phyloP scores from a whole-genome alignment of 1,140 invertebrate genomes.

The Phenacoccus solenopsis region DNA sequence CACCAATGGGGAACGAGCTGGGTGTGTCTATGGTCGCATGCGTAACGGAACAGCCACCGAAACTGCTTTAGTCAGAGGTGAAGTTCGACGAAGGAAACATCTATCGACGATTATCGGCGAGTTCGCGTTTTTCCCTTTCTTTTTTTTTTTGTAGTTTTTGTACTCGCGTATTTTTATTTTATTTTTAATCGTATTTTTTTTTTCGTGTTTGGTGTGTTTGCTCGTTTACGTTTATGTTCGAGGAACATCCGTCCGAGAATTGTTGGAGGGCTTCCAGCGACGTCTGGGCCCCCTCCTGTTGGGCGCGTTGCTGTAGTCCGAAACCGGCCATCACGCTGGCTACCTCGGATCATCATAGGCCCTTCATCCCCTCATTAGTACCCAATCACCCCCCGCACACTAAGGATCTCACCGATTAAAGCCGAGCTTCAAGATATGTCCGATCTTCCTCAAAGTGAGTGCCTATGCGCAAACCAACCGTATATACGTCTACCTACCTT shows the following conservation, averaged over 20 bases:
- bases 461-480: neutral
- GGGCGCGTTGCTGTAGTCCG: slow-evolving; percentile 22
- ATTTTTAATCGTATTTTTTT: neutral
- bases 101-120: too few relatives aligned
- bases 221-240: neutral
- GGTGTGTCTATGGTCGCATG: neutral
- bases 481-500: too few relatives aligned
- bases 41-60: neutral
- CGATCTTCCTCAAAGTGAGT: slow-evolving; percentile 38
- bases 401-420: slow-evolving; percentile 37
- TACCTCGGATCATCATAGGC: slow-evolving; percentile 22
- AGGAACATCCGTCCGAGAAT: slow-evolving; percentile 13
- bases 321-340: slow-evolving; percentile 22
- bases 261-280: slow-evolving; percentile 21
- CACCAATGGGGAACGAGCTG: neutral
- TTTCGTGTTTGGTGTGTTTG: neutral
- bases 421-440: slow-evolving; percentile 36
- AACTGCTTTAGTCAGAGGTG: neutral
- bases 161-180: neutral
- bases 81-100: neutral
- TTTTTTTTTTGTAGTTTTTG: neutral
- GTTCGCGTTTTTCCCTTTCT: neutral
- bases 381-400: slow-evolving; percentile 22
- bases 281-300: slow-evolving; percentile 20
- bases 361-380: slow-evolving; percentile 25